These are phyloP conservation scores for Solenopsis invicta DNA, from an alignment of 1,140 invertebrate species.

Conservation along the genomic window DNA sequence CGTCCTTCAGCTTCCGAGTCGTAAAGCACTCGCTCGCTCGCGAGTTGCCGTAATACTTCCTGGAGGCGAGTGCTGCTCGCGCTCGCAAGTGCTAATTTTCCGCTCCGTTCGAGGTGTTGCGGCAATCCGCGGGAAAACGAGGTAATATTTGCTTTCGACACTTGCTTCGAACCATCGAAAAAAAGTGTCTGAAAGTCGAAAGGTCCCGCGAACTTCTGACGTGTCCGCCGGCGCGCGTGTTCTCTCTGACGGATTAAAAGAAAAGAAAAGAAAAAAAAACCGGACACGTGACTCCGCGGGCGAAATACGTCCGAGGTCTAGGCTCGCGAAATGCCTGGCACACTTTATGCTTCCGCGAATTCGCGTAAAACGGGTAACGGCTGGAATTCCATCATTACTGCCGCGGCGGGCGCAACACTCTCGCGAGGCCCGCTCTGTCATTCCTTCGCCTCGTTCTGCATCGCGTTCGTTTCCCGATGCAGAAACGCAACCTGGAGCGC, in stretches of 20 bases:
- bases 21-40: background rate
- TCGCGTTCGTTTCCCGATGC: background rate
- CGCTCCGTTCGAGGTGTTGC: conserved; percentile 24
- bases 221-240: conserved; percentile 6
- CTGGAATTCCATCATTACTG: conserved; percentile 75
- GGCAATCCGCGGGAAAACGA: conserved; percentile 13
- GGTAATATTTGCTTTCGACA: conserved; percentile 26
- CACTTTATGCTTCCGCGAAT: conserved; percentile 73
- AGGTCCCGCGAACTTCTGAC: background rate
- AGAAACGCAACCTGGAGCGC: conserved; percentile 47
- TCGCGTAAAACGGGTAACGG: conserved; percentile 76
- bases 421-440: conserved; percentile 31
- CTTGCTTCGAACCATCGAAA: background rate
- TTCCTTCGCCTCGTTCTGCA: background rate
- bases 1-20: conserved; percentile 18
- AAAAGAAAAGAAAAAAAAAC: background rate
- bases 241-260: background rate
- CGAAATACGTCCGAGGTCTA: conserved; percentile 29
- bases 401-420: conserved; percentile 9
- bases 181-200: conserved; percentile 17
- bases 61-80: conserved; percentile 9
- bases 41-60: conserved; percentile 20
- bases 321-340: conserved; percentile 53
- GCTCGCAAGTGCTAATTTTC: conserved; percentile 27
- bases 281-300: conserved; percentile 28